Evolutionary conservation across 2,113 vertebrate genomes (phyloP).

Genomic region (Empidonax alnorum): DNA sequence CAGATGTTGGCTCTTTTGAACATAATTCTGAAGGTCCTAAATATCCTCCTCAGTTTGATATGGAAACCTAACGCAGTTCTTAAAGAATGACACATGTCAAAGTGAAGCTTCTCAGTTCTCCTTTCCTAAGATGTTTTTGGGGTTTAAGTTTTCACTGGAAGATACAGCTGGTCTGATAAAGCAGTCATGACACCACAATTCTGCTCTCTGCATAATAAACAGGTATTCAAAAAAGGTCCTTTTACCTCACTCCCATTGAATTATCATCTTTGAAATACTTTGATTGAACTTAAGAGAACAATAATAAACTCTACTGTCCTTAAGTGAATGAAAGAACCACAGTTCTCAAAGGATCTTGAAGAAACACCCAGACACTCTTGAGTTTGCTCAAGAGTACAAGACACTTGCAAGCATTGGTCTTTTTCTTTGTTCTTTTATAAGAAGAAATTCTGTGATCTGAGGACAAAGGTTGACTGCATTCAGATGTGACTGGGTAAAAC

Average conservation of each 20-base stretch:
- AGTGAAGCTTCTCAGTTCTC: background rate
- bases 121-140: background rate
- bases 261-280: conserved; percentile 24
- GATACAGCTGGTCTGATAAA: background rate
- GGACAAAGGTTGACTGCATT: background rate
- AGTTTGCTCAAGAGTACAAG: background rate
- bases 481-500: background rate
- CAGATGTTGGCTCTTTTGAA: background rate
- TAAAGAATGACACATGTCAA: background rate
- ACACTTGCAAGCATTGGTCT: background rate
- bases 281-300: background rate
- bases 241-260: conserved; percentile 3
- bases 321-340: background rate
- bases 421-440: conserved; percentile 24
- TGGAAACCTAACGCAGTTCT: background rate
- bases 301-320: background rate
- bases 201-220: conserved; percentile 11
- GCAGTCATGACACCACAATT: background rate
- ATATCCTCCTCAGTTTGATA: background rate
- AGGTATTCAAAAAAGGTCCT: background rate
- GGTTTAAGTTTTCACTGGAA: background rate
- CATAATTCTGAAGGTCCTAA: background rate
- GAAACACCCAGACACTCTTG: conserved; percentile 11
- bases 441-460: conserved; percentile 7
- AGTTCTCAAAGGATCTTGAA: background rate